Percentiles rank a stretch among this genome's conserved stretches.
These are phyloP conservation scores for Propithecus perrieri DNA, from an alignment of 2,797 vertebrate species.

Conservation along the genomic window DNA sequence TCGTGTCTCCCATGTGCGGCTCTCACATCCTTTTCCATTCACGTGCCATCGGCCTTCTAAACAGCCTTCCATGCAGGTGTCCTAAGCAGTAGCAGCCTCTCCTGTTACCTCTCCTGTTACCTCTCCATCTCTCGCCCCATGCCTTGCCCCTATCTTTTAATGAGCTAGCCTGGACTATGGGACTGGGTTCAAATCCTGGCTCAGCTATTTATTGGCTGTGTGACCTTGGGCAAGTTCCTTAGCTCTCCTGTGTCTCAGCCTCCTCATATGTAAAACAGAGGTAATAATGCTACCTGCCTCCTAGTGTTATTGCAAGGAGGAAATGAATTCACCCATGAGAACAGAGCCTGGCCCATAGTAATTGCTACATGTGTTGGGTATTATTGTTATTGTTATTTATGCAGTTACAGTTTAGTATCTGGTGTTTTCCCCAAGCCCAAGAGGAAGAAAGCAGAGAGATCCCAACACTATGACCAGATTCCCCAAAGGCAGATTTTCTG, in stretches of 20 bases:
- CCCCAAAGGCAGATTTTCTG: not conserved
- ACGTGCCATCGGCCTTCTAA: not conserved
- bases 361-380: not conserved
- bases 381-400: not conserved
- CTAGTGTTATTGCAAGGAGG: not conserved
- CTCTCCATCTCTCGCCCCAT: not conserved
- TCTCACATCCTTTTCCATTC: not conserved
- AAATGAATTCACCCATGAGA: not conserved
- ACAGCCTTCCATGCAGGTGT: not conserved
- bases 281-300: not conserved
- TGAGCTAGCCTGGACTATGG: not conserved
- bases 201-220: not conserved
- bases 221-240: not conserved
- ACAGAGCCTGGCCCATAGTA: not conserved
- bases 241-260: not conserved
- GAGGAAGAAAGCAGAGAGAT: not conserved
- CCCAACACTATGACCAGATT: not conserved
- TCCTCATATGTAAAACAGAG: not conserved
- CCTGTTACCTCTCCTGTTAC: not conserved
- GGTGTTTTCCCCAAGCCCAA: not conserved
- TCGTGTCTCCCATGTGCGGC: not conserved
- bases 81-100: not conserved
- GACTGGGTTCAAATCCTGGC: not conserved
- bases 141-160: not conserved
- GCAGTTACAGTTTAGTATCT: not conserved